Conservation (phyloP, 1,140 invertebrate species). For the Drosophila jambulina region DNA sequence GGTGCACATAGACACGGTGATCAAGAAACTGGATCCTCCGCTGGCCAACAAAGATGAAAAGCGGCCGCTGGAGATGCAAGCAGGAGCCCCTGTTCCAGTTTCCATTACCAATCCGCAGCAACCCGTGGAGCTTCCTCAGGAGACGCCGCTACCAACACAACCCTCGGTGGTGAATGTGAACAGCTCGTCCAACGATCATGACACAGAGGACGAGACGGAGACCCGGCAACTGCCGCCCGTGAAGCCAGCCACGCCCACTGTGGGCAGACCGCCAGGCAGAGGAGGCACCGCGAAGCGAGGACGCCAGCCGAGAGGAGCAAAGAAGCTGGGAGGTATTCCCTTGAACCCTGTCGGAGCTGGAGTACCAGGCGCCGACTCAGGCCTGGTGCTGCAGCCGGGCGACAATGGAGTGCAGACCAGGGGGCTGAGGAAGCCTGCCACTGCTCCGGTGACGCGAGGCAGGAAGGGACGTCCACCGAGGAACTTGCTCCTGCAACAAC, state of each 20-base stretch:
- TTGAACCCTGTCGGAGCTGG: slow-evolving; percentile 15
- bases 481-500: slow-evolving; percentile 67
- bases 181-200: slow-evolving; percentile 64
- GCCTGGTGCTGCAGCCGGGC: slow-evolving; percentile 42
- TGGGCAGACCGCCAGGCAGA: slow-evolving; percentile 60
- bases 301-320: slow-evolving; percentile 74
- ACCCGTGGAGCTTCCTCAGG: slow-evolving; percentile 1
- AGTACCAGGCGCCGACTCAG: slow-evolving; percentile 21
- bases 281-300: slow-evolving; percentile 74
- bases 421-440: slow-evolving; percentile 57
- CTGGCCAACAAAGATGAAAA: slow-evolving; percentile 55
- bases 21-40: slow-evolving; percentile 90
- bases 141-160: slow-evolving; percentile 5
- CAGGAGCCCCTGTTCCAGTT: slow-evolving; percentile 8
- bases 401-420: slow-evolving; percentile 76
- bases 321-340: slow-evolving; percentile 65
- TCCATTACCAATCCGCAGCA: not conserved
- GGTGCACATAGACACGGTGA: slow-evolving; percentile 90
- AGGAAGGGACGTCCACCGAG: slow-evolving; percentile 78
- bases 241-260: slow-evolving; percentile 44
- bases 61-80: slow-evolving; percentile 22
- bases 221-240: slow-evolving; percentile 53
- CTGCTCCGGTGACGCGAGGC: slow-evolving; percentile 63
- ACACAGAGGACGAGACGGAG: slow-evolving; percentile 81
- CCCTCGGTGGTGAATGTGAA: slow-evolving; percentile 19